Evolutionary conservation across 1,140 invertebrate genomes (phyloP), one percentile per base, ranked within the genome.

Genomic region (Ips typographus): DNA sequence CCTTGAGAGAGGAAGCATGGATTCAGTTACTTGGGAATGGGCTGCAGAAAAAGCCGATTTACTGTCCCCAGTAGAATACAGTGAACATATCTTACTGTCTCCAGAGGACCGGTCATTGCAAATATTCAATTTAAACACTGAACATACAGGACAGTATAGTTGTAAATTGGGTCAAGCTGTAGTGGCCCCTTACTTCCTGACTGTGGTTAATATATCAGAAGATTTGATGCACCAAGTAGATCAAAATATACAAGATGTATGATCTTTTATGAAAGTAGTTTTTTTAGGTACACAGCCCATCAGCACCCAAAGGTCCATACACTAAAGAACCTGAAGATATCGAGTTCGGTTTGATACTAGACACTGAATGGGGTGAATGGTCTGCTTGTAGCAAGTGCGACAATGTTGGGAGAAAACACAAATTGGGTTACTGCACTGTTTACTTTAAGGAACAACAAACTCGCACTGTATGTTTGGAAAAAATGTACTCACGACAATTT

Each of bases 321-420:
- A 59, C 78, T 6, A 66, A 62, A 75, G 41, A 74, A 65, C 62
- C 76, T 2, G 69, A 74, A 70, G 41, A 76, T 6, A 61, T 84
- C 47, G 68, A 78, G 42, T 78, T 78, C 44, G 77, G 81, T 72
- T 67, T 84, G 62, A 76, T 79, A 68, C 51, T 84, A 58, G 78
- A 80, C 63, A 82, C 83, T 4, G 75, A 78, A 53, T 90, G 88
- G 87, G 81, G 81, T 2, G 65, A 78, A 8, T 89, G 88, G 88
- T 84, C 84, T 7, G 69, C 80, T n/a, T 91, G 89, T 75, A 88
- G 85, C 59, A 77, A 73, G n/a, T 91, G 89, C 74, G 81, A 81
- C 8, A 72, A 74, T 51, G 80, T 85, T 56, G 87, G 87, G 0
- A 82, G 81, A 73, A 80, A 77, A 75, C 75, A 82, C 42, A 79